Evolutionary conservation across 2,888 invertebrate species (phyloP).

Genomic region (Aporophyla lueneburgensis): DNA sequence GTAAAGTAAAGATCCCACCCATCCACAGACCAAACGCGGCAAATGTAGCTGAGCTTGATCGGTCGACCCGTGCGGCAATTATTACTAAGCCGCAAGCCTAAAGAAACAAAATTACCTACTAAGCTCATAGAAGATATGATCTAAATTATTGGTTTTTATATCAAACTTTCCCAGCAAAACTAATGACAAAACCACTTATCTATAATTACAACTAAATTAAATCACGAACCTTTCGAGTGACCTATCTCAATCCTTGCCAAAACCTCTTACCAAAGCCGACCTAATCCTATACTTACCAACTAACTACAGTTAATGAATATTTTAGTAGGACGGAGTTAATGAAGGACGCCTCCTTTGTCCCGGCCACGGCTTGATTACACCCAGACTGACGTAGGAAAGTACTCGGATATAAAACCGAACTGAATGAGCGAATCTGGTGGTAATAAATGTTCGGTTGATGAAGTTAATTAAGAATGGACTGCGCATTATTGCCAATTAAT

Average conservation of each 20-base stretch:
- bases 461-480: conserved; percentile 43
- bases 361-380: conserved; percentile 84
- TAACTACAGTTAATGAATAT: conserved; percentile 84
- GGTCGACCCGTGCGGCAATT: no score
- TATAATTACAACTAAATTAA: conserved; percentile 23
- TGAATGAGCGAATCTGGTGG: conserved; percentile 56
- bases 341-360: conserved; percentile 87
- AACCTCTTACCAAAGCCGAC: conserved; percentile 54
- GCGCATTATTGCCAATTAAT: conserved; percentile 34
- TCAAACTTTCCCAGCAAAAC: neutral
- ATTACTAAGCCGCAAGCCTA: no score
- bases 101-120: no score
- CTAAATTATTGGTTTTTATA: neutral
- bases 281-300: conserved; percentile 71
- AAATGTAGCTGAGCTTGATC: no score
- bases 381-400: conserved; percentile 72
- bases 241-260: conserved; percentile 44
- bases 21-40: no score
- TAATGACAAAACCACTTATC: neutral
- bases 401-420: conserved; percentile 68
- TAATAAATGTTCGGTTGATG: conserved; percentile 38
- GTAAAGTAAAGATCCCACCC: no score
- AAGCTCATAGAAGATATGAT: neutral
- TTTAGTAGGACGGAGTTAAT: conserved; percentile 86
- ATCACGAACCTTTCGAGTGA: conserved; percentile 38